Base-by-base conservation (phyloP, 1,140 invertebrate species). In the Drosophila tristis region DNA sequence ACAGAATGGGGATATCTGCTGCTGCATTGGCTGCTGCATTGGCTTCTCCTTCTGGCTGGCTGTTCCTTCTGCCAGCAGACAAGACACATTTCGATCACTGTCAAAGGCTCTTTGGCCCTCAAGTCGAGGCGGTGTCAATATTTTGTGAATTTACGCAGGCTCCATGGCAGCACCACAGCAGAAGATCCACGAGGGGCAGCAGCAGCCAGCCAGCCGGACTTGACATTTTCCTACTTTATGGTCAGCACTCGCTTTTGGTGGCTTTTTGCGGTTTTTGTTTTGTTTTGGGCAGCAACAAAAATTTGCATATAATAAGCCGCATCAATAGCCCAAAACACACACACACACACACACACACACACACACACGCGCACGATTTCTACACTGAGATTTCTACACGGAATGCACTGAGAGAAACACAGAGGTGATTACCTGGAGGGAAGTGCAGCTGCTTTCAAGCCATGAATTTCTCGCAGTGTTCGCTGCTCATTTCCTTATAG, bases 301-400 rank as follows among this genome's bases (percentile, higher is more conserved):
- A 91, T 91, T 91, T 91, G 89, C 89, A 91, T 91, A 91, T 91
- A 91, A 91, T 91, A 89, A 91, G 80, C 82, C 89, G 80, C 84
- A 90, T 91, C 89, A 85, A 91, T 91, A 78, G 80, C 62, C 60
- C 72, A 84, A 90, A 16, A 16, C 16, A 16, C 16, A 16, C 16
- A 29, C 26, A 7, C 6, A 29, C 6, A 4, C 31, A 16, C 16
- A 16, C 16, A 16, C 16, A 16, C 16, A 29, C 26, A 7, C 6
- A 29, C 6, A 4, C 31, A 35, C 82, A 91, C 89, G 82, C 29
- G 8, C 89, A 91, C 89, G 84, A 71, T 70, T 71, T 87, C 74
- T 66, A 55, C 43, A 45, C 79, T 45, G 74, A 76, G 82, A 87
- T 87, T 87, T 78, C 23, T 26, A 43, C 70, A 29, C 62, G 4